These are phyloP conservation scores for Cynaeus angustus DNA, from an alignment of 2,888 invertebrate genomes.

Conservation along the genomic window DNA sequence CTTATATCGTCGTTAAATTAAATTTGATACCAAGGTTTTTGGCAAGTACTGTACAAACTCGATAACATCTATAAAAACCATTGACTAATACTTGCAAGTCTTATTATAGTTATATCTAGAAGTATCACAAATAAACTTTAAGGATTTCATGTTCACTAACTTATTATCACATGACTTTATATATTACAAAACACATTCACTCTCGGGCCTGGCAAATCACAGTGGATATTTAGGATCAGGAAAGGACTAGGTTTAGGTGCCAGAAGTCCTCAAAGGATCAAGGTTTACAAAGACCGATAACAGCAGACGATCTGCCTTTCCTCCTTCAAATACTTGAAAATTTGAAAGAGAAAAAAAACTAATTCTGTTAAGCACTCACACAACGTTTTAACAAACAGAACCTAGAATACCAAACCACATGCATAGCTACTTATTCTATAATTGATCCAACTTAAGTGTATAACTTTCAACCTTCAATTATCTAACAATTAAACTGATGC, in stretches of 20 bases:
- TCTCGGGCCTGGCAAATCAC: constrained; percentile 56
- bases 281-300: constrained; percentile 55
- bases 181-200: constrained; percentile 58
- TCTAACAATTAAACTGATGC: constrained; percentile 46
- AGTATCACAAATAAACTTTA: constrained; percentile 66
- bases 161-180: constrained; percentile 67
- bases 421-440: constrained; percentile 51
- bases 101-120: constrained; percentile 59
- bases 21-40: constrained; percentile 55
- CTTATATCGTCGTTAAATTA: constrained; percentile 51
- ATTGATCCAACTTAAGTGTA: constrained; percentile 48
- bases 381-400: constrained; percentile 45
- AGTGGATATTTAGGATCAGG: constrained; percentile 59
- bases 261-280: constrained; percentile 70
- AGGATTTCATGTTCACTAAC: constrained; percentile 66
- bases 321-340: constrained; percentile 29
- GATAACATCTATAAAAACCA: constrained; percentile 54
- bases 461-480: constrained; percentile 46
- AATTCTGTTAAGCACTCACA: constrained; percentile 50
- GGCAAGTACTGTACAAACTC: constrained; percentile 57
- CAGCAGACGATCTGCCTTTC: constrained; percentile 32
- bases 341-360: constrained; percentile 37
- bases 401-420: constrained; percentile 57
- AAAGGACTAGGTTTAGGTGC: constrained; percentile 65
- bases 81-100: constrained; percentile 61